Evolutionary conservation across 2,888 invertebrate species (phyloP), one percentile per base, ranked within the genome.

Genomic region (Drosophila paucipuncta): DNA sequence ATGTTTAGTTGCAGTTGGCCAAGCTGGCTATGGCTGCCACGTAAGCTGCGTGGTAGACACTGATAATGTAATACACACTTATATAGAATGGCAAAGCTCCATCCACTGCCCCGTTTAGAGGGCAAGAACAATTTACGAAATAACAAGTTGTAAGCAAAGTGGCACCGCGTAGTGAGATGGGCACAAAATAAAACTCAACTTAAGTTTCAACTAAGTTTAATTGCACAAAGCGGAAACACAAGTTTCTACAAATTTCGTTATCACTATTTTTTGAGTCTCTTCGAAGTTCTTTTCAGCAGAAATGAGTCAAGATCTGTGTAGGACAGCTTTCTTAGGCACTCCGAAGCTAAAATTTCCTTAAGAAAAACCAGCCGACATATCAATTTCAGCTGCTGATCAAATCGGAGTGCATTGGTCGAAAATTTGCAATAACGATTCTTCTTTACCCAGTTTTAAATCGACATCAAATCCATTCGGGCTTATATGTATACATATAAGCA

Each of bases 21-120:
- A 50, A 30, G 28, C 50, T 18, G 50, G 35, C 37, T 58, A 37
- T 31, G 58, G 37, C 53, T 47, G 37, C 53, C 41, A 55, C 58
- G 31, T 41, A 50, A 59, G 58, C 62, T 79, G 79, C 55, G 62
- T 79, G 75, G 28, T 43, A 57, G 35, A 71, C 58, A 82, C 80
- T 82, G 90, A 89, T 89, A 82, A 76, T 82, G 65, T 59, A 25
- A 77, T 76, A 61, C 55, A 68, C 41, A 78, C 61, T 68, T 57
- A 47, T 25, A 47, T 25, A 33, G 16, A 76, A 50, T 25, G 31
- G 52, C 33, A 37, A 31, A 49, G 31, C 50, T 30, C 30, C 59
- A 54, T 41, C 55, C 41, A 41, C 28, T 37, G 11, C 31, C 11
- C 10, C 52, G 11, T 52, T 47, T 57, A 22, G 55, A 65, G 69